Conservation (phyloP, 2,797 vertebrate genomes). For the Propithecus perrieri region DNA sequence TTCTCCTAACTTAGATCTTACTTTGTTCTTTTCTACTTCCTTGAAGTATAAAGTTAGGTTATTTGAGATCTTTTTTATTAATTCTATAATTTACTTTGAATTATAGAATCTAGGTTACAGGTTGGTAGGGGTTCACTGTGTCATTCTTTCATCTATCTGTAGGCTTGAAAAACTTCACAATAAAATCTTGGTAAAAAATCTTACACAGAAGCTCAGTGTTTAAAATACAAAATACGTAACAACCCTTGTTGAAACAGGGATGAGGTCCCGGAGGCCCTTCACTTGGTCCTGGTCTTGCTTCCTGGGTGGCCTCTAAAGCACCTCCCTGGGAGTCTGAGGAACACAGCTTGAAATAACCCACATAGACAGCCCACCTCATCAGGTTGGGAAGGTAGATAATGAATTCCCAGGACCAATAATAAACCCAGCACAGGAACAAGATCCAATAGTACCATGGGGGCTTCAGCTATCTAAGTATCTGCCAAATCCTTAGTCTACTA, state of each 20-base stretch:
- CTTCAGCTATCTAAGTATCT: background rate
- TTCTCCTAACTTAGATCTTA: background rate
- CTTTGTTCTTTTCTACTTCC: background rate
- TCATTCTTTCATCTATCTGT: background rate
- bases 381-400: background rate
- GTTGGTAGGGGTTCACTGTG: background rate
- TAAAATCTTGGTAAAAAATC: background rate
- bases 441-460: background rate
- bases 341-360: background rate
- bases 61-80: background rate
- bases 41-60: background rate
- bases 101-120: background rate
- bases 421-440: background rate
- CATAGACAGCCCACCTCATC: background rate
- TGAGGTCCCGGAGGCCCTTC: no score
- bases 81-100: background rate
- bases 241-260: background rate
- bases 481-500: background rate
- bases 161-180: background rate
- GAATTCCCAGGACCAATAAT: background rate
- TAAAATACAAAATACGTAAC: background rate
- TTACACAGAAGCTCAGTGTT: background rate
- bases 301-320: background rate
- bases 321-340: background rate
- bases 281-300: background rate